Base-by-base conservation (phyloP, 2,888 invertebrate species). In the Ceraclea dissimilis region DNA sequence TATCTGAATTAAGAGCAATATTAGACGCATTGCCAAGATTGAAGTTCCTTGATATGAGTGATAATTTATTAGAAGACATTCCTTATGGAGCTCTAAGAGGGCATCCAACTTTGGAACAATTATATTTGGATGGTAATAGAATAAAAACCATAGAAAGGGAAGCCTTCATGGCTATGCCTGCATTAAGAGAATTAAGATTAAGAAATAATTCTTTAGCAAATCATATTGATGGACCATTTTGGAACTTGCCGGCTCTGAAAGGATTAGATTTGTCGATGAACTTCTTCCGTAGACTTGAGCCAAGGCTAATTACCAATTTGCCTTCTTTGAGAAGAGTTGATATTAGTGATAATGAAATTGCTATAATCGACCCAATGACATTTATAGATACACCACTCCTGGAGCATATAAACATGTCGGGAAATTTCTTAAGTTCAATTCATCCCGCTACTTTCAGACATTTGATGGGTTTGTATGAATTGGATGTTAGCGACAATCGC, bases 221-320 rank as follows among this genome's bases (percentile, higher is more conserved):
- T 67, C 75, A 84, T 51, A 73, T 85, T 48, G 84, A 86, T 60
- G 80, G 84, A 50, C 90, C 91, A 0, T 85, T 88, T 66, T 92
- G 91, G 90, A 88, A 91, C 73, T 73, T 92, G 47, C 91, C 91
- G 0, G 85, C 86, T 6, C 72, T 92, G 2, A 92, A 91, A 75
- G 92, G 92, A 1, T 71, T 93, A 56, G 92, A 93, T 72, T 72
- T 93, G 34, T 86, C 90, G 0, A 78, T 79, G 57, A 93, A 93
- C 67, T 83, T 82, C 60, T 85, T 90, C 63, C 79, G 83, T 59
- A 79, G 82, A 18, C 69, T 93, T 17, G 87, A 88, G 65, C 82
- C 86, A 0, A 79, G 83, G 54, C 71, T 90, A n/a, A 69, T 91
- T 34, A 81, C 81, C 10, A 89, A 90, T 62, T 70, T 90, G 51